Base-by-base conservation (phyloP, 2,888 invertebrate species). In the Drosophila atroscutellata region DNA sequence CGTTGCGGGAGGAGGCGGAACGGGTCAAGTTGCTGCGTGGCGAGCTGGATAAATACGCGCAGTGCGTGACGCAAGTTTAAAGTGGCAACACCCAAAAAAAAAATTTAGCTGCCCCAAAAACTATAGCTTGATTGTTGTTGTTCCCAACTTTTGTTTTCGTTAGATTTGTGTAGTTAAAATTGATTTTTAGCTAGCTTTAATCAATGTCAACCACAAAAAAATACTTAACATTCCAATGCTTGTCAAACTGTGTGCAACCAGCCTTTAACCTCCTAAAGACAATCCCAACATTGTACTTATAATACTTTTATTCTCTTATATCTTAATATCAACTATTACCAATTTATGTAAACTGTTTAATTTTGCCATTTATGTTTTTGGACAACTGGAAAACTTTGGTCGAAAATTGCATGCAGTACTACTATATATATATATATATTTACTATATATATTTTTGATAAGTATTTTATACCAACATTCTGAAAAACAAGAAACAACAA, bases 21-120 rank as follows among this genome's bases (percentile, higher is more conserved):
- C 94, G 95, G 90, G 94, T 96, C 45, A 94, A 94, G 80, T 92
- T 95, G 68, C 91, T 96, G 75, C 95, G 96, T 81, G 93, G 94
- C 50, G 95, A 96, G 91, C 92, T 96, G 64, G 96, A 96, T 80
- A 96, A 96, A 92, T 94, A 96, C 71, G 95, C 95, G 76, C 95
- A 95, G 82, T 95, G 95, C 89, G 95, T 96, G 87, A 95, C 96
- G 90, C 95, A 96, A 93, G 96, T 96, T 92, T 96, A 94, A 92
- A 63, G 69, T 69, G 58, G 58, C 73, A 54, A 72, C 42, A 52
- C 61, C 37, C 37, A 50, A 50, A 50, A 54, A 34, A 20, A 45
- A 24, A 45, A 45, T 8, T 45, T 45, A 45, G 45, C 45, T 45
- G 45, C 45, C 45, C 45, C 34, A 54, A 54, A 56, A 55, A 36